phyloP scores from a whole-genome alignment of 2,797 vertebrate species.

The Remorina albescens region DNA sequence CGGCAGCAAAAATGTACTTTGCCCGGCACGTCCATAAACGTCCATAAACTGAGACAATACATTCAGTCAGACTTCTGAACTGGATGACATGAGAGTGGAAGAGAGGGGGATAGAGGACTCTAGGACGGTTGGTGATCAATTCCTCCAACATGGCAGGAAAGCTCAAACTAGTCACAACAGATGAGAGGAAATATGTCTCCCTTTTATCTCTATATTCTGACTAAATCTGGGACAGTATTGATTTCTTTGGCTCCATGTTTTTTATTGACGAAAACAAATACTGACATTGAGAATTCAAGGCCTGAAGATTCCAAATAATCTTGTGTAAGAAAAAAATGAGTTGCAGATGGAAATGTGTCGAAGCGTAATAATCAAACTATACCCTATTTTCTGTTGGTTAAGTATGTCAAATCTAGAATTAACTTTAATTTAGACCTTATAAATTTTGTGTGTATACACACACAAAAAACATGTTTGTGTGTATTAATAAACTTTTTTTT shows the following conservation, averaged over 20 bases:
- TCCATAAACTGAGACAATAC: conserved; percentile 84
- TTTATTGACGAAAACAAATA: not conserved
- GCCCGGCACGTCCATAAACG: conserved; percentile 79
- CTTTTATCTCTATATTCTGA: conserved; percentile 37
- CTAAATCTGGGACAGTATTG: conserved; percentile 55
- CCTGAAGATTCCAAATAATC: conserved; percentile 2
- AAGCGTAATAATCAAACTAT: conserved; percentile 9
- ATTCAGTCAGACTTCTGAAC: conserved; percentile 74
- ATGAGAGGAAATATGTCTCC: conserved; percentile 12
- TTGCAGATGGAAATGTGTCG: conserved; percentile 14
- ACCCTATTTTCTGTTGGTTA: not conserved
- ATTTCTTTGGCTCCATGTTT: conserved; percentile 48
- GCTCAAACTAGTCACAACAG: conserved; percentile 47
- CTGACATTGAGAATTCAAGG: not conserved
- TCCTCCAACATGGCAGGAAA: conserved; percentile 78
- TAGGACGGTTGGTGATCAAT: conserved; percentile 80
- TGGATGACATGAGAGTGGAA: conserved; percentile 71
- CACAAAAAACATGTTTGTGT: not conserved
- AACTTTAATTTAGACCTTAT: not conserved
- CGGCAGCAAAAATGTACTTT: conserved; percentile 81
- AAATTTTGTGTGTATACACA: conserved; percentile 18
- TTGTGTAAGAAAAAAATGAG: conserved; percentile 24
- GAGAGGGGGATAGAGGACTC: conserved; percentile 68
- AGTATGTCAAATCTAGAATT: not conserved
- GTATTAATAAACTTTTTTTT: conserved; percentile 7